Conservation (phyloP, 2,113 vertebrate species). For the Setophaga petechia region DNA sequence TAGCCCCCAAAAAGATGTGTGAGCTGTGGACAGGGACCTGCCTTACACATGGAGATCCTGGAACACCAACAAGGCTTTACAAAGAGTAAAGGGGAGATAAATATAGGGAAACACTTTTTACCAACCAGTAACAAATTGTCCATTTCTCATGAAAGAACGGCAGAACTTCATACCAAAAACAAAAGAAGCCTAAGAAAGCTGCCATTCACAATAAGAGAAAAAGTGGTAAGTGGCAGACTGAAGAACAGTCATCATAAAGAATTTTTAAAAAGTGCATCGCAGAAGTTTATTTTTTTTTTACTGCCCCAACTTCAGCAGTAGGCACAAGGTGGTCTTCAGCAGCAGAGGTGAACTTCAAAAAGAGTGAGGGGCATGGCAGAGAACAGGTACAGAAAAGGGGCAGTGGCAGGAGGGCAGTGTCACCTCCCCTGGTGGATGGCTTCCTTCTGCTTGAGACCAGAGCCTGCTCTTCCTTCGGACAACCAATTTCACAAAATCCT, state of each 20-base stretch:
- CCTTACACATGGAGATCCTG: too few species aligned
- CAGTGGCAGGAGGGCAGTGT: neutral
- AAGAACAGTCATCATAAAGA: neutral
- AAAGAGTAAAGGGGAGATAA: neutral
- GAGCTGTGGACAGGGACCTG: too few species aligned
- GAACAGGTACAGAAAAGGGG: neutral
- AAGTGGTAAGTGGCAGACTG: neutral
- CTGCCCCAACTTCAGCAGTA: too few species aligned
- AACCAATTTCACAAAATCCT: neutral
- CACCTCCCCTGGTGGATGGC: fast-evolving
- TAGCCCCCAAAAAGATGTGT: too few species aligned
- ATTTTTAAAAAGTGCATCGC: neutral
- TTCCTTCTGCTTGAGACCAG: neutral
- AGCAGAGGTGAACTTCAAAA: too few species aligned
- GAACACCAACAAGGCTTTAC: too few species aligned
- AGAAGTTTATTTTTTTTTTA: neutral
- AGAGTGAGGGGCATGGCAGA: fast-evolving
- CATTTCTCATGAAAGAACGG: neutral
- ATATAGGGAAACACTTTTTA: neutral
- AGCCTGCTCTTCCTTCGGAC: neutral
- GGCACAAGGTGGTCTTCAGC: neutral
- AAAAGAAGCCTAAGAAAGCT: neutral
- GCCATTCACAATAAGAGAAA: neutral
- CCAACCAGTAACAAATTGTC: neutral
- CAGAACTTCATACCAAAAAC: neutral